Percentiles rank a stretch among this genome's conserved stretches.
phyloP scores from a whole-genome alignment of 2,113 vertebrate species.

The Rhadina sibilatrix region DNA sequence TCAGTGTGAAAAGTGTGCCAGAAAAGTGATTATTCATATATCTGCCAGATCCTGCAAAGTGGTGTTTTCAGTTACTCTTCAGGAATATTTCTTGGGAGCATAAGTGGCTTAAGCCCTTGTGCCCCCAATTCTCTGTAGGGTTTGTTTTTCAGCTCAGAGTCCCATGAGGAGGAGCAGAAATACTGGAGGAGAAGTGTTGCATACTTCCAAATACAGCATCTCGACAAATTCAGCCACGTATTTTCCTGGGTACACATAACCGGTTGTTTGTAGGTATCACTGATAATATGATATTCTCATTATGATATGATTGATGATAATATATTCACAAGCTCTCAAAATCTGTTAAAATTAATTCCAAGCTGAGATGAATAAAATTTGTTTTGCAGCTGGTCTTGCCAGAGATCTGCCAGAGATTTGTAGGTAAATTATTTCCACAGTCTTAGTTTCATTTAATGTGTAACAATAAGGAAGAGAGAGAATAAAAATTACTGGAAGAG shows the following conservation, averaged over 20 bases:
- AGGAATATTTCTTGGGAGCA: not conserved
- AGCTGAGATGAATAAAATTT: not conserved
- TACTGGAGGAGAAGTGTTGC: not conserved
- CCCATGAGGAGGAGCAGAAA: not conserved
- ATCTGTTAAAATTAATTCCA: not conserved
- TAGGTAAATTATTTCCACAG: not conserved
- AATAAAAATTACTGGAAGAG: not conserved
- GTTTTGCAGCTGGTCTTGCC: not conserved
- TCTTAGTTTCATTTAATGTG: not conserved
- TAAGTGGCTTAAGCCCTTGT: not conserved
- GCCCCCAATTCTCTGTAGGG: rapidly evolving
- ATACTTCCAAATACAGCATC: not conserved
- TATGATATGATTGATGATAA: not conserved
- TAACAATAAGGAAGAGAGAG: not conserved
- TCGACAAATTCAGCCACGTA: not conserved
- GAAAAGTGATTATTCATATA: not conserved
- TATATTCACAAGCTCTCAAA: not conserved
- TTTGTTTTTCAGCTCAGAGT: not conserved
- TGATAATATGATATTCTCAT: not conserved
- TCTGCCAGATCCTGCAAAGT: not conserved
- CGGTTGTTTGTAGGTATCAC: not conserved
- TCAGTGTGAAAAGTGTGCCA: not conserved
- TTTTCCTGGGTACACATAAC: not conserved
- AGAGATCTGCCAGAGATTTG: not conserved
- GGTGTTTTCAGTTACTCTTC: not conserved